Conservation (phyloP, 2,888 invertebrate genomes). For the Yponomeuta evonymella region DNA sequence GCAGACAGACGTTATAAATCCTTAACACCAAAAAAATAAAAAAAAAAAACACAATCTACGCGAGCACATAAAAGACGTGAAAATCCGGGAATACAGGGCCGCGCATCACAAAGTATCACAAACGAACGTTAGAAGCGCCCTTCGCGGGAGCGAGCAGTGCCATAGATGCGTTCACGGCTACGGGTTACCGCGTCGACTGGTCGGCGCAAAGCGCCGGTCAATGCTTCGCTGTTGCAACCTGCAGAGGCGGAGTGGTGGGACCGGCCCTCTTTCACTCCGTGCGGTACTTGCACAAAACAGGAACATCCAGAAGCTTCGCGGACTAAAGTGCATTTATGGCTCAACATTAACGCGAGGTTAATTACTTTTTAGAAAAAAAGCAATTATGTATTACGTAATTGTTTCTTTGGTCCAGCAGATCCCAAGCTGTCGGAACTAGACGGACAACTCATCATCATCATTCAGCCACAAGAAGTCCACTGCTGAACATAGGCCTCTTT, state of each 20-base stretch:
- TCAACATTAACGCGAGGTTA: background rate
- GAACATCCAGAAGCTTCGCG: background rate
- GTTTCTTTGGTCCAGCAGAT: too few species aligned
- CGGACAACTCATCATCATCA: too few species aligned
- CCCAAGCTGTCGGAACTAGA: too few species aligned
- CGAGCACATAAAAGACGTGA: background rate
- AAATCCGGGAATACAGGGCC: background rate
- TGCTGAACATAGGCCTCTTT: too few species aligned
- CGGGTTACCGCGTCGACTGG: conserved; percentile 28
- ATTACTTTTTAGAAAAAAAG: background rate
- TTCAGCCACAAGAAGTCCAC: too few species aligned
- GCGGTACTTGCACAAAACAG: conserved; percentile 22
- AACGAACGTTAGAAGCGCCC: conserved; percentile 1
- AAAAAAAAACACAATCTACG: background rate
- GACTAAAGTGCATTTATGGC: background rate
- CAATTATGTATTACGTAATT: too few species aligned
- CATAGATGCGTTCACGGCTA: conserved; percentile 11
- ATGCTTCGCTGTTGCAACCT: conserved; percentile 20
- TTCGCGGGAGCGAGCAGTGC: conserved; percentile 2
- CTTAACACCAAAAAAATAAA: background rate
- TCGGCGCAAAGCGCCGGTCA: conserved; percentile 5
- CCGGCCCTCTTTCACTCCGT: conserved; percentile 56
- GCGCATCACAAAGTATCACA: background rate
- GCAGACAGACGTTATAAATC: background rate
- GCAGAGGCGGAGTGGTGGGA: conserved; percentile 28